These are phyloP conservation scores for Nomada fucata DNA, from an alignment of 2,888 invertebrate species.

Conservation along the genomic window DNA sequence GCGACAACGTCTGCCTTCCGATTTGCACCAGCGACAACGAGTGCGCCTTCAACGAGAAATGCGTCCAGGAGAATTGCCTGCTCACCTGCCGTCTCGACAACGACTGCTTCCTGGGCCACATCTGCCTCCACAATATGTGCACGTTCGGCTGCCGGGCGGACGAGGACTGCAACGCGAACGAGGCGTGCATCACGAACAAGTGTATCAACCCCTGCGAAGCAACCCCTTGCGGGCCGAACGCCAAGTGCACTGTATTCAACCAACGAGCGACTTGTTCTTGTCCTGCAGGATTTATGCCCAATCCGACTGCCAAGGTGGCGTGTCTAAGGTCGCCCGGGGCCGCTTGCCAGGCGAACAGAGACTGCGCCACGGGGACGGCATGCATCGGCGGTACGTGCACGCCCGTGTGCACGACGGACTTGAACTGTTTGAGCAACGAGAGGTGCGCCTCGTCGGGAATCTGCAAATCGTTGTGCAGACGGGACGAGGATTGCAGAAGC, in stretches of 20 bases:
- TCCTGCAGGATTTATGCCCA: constrained; percentile 91
- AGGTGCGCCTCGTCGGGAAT: constrained; percentile 90
- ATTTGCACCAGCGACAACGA: constrained; percentile 91
- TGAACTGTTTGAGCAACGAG: constrained; percentile 93
- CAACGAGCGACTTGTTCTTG: constrained; percentile 94
- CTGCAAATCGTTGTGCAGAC: constrained; percentile 93
- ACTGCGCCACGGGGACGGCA: constrained; percentile 89
- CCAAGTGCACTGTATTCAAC: constrained; percentile 91
- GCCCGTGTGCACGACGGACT: constrained; percentile 91
- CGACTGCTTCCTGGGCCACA: constrained; percentile 96
- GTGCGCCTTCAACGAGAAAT: constrained; percentile 96
- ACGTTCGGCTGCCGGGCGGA: constrained; percentile 94
- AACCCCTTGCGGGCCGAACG: constrained; percentile 94
- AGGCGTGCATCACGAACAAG: constrained; percentile 92
- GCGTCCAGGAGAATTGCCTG: constrained; percentile 92
- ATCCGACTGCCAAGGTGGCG: constrained; percentile 94
- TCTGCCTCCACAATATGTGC: constrained; percentile 94
- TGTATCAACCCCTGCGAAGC: constrained; percentile 92
- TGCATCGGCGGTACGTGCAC: constrained; percentile 91
- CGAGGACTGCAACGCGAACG: constrained; percentile 94
- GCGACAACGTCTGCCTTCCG: constrained; percentile 93
- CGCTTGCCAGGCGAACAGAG: constrained; percentile 91
- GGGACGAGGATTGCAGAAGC: constrained; percentile 93
- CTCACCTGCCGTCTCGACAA: constrained; percentile 96
- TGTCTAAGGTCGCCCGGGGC: constrained; percentile 92